Evolutionary conservation across 1,140 invertebrate species (phyloP), one percentile per base, ranked within the genome.

Genomic region (Trinorchestia longiramus): DNA sequence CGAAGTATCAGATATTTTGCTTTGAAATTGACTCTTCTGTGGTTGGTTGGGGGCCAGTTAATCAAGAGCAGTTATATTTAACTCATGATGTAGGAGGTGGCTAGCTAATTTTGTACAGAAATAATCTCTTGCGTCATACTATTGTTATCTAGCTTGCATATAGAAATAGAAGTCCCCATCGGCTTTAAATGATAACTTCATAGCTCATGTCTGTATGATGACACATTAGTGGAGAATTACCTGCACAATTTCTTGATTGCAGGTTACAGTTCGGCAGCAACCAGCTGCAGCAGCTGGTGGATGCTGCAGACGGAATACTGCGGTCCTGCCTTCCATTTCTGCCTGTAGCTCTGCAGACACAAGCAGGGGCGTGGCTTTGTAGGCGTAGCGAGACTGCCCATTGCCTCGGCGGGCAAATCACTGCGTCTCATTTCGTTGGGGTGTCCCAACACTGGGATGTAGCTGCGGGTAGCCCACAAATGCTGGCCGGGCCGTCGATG

Each of bases 281-380:
- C 92, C 92, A 94, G 92, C 44, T 94, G 40, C 92, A 94, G 92
- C 92, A 94, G 40, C 92, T 94, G 92, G 92, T 94, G 43, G 92
- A 94, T 47, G 92, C 43, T 47, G 92, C 92, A 11, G 92, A 94
- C 44, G 43, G 92, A 8, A n/a, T 94, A 40, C 92, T 94, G 92
- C 92, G 92, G 43, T 94, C 92, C 43, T 94, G 92, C 43, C 92
- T 94, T 8, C 92, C 92, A 23, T 94, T 45, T n/a, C 40, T 94
- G 43, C 92, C 92, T 45, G 92, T 43, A 17, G 6, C 44, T n/a
- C 92, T 94, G 92, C 92, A 94, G 92, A n/a, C 92, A 15, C 92
- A 94, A 40, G 92, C 92, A 40, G 92, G 92, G 43, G 92, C 92
- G 92, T 94, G 92, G 92, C 92, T 94, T 19, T 94, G 44, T 36